These are phyloP conservation scores for Spermophilus dauricus DNA, from an alignment of 2,113 vertebrate species.

Conservation along the genomic window DNA sequence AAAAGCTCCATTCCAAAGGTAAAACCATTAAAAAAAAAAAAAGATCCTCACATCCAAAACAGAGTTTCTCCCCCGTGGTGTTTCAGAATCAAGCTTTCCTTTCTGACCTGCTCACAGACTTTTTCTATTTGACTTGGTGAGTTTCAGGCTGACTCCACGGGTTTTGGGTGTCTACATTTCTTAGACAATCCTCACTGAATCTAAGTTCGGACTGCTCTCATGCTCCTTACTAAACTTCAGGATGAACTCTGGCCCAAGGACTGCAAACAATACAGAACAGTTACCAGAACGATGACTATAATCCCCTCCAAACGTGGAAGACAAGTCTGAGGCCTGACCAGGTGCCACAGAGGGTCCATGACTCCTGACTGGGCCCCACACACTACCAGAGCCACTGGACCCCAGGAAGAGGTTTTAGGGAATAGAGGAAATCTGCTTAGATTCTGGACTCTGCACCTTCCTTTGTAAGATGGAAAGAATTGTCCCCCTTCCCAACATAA, in stretches of 20 bases:
- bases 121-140: neutral
- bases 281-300: neutral
- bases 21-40: neutral
- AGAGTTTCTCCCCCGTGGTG: neutral
- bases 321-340: neutral
- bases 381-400: neutral
- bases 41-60: neutral
- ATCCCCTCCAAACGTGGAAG: neutral
- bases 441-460: neutral
- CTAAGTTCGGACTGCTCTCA: neutral
- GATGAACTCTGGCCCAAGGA: neutral
- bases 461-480: neutral
- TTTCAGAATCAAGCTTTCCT: neutral
- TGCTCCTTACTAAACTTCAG: neutral
- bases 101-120: neutral
- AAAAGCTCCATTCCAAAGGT: neutral
- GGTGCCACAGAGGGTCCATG: neutral
- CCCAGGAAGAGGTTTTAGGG: neutral
- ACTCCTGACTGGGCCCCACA: neutral
- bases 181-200: neutral
- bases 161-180: neutral
- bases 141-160: neutral
- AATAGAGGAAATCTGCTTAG: neutral
- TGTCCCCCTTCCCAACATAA: neutral
- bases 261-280: neutral